Evolutionary conservation across 2,797 vertebrate genomes (phyloP), one percentile per base, ranked within the genome.

Genomic region (Pogonophryne albipinna): DNA sequence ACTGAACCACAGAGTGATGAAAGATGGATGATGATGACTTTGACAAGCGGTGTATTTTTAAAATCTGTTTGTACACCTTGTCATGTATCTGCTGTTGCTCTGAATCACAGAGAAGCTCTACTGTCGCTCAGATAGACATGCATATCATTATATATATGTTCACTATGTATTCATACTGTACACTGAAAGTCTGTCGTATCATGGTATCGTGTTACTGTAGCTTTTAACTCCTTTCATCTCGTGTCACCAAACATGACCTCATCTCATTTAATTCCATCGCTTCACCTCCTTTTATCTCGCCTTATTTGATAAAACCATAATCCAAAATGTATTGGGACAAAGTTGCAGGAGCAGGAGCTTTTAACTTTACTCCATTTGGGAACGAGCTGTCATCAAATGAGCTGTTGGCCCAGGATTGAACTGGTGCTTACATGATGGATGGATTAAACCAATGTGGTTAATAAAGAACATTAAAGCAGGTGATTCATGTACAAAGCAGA

Each of bases 1-100:
- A 74, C 11, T 47, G 4, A 72, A 44, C 55, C 66, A 15, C 34
- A 10, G 60, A 3, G 56, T 46, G 79, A 76, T 74, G 66, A 82
- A 78, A 80, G 58, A 16, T 20, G 2, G 38, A 23, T 2, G 16
- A 27, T 31, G 62, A 79, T 17, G 34, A 57, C 27, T 68, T 20
- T 79, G 82, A 81, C 75, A 79, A 52, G 6, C 1, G 10, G 66
- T 78, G 50, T 86, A 67, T 86, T 83, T 83, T 80, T 82, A 67
- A 74, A 75, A 75, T 51, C n/a, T 38, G 19, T 64, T 45, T 70
- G 66, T 66, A 45, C 19, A 19, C 6, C 52, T 62, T 20, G 7
- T 62, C 16, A 4, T 34, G 41, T 64, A 66, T 44, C 12, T 19
- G 58, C 12, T 49, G 17, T 50, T 42, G 19, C 51, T n/a, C n/a